Percentiles rank a stretch among this genome's conserved stretches.
phyloP scores from a whole-genome alignment of 2,797 vertebrate genomes.

The Gila robusta region DNA sequence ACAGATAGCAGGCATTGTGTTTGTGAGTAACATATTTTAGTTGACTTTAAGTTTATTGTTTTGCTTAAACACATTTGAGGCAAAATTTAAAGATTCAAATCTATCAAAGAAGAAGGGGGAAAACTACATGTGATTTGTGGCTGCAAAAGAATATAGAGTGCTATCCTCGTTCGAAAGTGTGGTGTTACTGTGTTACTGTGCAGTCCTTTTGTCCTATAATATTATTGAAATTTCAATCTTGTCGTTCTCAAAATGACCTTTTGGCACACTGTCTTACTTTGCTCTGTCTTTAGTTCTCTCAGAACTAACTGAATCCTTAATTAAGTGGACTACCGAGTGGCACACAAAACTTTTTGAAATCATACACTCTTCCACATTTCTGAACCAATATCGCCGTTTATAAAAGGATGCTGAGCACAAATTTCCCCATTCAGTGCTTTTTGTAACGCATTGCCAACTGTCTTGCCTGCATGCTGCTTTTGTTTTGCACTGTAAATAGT shows the following conservation, averaged over 20 bases:
- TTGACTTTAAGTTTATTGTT: not conserved
- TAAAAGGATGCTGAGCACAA: constrained; percentile 67
- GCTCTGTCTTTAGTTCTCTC: constrained; percentile 38
- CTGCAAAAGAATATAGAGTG: constrained; percentile 34
- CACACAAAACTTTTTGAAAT: not conserved
- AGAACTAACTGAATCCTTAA: constrained; percentile 4
- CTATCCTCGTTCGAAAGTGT: constrained; percentile 47
- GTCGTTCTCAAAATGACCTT: constrained; percentile 59
- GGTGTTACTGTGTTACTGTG: constrained; percentile 31
- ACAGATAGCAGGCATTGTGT: not conserved
- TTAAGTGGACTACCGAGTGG: constrained; percentile 22
- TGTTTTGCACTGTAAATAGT: constrained; percentile 78
- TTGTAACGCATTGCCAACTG: constrained; percentile 70
- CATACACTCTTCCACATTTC: not conserved
- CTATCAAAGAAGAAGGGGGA: not conserved
- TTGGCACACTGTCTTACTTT: constrained; percentile 48
- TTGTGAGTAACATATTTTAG: not conserved
- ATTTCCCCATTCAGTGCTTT: constrained; percentile 58
- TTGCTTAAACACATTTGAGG: constrained; percentile 7
- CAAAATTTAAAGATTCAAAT: not conserved
- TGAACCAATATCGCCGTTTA: constrained; percentile 14
- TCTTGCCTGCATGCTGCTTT: constrained; percentile 83
- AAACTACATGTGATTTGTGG: constrained; percentile 37
- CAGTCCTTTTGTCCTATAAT: constrained; percentile 18
- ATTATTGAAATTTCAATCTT: constrained; percentile 35